Percentiles rank a stretch among this genome's conserved stretches.
Evolutionary conservation across 2,797 vertebrate genomes (phyloP).

Genomic region (Parauchenoglanis ngamensis): DNA sequence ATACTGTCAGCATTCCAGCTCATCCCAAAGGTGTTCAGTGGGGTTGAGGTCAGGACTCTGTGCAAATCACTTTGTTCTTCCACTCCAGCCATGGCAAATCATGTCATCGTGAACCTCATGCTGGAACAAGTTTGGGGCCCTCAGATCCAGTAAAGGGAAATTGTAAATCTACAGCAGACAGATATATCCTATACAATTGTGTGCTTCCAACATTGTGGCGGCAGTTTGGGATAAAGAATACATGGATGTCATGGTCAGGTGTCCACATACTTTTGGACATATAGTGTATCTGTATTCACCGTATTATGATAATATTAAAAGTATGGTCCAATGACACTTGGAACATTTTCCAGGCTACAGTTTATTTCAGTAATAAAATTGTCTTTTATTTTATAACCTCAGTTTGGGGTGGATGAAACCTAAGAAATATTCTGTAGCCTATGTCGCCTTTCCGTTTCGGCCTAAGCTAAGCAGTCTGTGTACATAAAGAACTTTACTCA

Average conservation of each 20-base stretch:
- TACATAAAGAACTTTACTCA: not conserved
- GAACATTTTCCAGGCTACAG: not conserved
- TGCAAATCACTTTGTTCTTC: not conserved
- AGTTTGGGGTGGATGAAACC: not conserved
- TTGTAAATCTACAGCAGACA: not conserved
- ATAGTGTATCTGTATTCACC: not conserved
- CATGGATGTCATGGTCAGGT: not conserved
- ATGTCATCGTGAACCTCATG: not conserved
- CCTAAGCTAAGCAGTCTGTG: not conserved
- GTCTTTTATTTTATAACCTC: not conserved
- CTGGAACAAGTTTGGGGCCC: not conserved
- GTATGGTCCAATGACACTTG: not conserved
- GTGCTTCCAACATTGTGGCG: not conserved
- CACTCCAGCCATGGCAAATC: not conserved
- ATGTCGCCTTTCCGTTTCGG: not conserved
- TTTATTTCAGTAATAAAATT: not conserved
- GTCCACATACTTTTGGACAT: not conserved
- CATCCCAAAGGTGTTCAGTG: not conserved
- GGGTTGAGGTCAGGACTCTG: not conserved
- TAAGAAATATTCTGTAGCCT: not conserved
- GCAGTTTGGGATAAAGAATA: not conserved
- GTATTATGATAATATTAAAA: not conserved
- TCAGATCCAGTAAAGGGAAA: not conserved
- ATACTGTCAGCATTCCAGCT: not conserved
- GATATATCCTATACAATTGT: not conserved